A percentile compares a stretch with the other conserved stretches of the same genome.
Evolutionary conservation across 30 jellyfish, hydroid and myxozoan genomes (phyloP).

Genomic region (Cassiopea andromeda): DNA sequence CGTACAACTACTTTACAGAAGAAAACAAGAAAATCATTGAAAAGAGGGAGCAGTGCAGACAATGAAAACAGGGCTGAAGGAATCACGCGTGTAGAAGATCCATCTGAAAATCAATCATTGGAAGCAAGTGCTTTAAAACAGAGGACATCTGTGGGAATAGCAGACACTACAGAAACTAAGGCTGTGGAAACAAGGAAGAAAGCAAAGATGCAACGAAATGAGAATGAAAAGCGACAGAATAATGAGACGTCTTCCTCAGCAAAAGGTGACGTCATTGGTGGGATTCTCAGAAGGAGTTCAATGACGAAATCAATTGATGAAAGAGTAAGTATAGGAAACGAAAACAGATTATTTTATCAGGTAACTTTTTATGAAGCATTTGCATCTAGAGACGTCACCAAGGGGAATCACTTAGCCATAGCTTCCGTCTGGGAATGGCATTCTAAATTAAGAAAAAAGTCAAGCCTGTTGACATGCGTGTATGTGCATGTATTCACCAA

Average conservation of each 20-base stretch:
- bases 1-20: neutral
- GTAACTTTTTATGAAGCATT: neutral
- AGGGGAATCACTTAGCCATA: no score
- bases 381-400: no score
- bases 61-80: neutral
- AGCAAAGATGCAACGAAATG: slow-evolving; percentile 12
- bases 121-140: neutral
- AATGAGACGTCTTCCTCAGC: slow-evolving; percentile 50
- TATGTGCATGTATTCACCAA: no score
- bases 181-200: slow-evolving; percentile 18
- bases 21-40: neutral
- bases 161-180: neutral
- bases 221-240: slow-evolving; percentile 25
- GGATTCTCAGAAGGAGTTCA: slow-evolving; percentile 56
- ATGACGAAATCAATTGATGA: slow-evolving; percentile 39
- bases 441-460: no score
- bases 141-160: neutral
- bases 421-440: no score
- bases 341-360: slow-evolving; percentile 4
- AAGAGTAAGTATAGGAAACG: slow-evolving; percentile 9
- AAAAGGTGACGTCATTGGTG: slow-evolving; percentile 60
- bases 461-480: no score
- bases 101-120: neutral
- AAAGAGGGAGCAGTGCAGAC: neutral
- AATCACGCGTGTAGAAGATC: neutral